Conservation (phyloP, 2,113 vertebrate species). For the Gadus chalcogrammus region DNA sequence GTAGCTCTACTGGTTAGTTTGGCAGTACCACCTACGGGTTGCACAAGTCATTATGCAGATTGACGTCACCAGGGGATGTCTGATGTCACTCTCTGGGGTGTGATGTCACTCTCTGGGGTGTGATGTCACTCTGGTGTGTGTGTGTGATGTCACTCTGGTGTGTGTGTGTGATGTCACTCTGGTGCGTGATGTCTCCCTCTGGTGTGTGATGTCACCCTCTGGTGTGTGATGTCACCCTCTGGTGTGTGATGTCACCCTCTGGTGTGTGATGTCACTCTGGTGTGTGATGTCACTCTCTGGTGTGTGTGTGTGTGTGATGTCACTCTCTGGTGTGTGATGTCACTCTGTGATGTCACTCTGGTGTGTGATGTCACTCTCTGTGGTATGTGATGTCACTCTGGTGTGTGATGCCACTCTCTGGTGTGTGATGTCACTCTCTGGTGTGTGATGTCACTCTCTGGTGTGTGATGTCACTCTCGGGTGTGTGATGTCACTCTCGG, state of each 20-base stretch:
- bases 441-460: not conserved
- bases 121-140: not conserved
- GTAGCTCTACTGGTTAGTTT: too few species aligned
- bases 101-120: not conserved
- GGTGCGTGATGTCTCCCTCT: not conserved
- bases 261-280: not conserved
- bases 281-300: not conserved
- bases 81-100: conserved; percentile 6
- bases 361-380: not conserved
- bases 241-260: too few species aligned
- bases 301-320: not conserved
- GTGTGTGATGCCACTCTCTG: not conserved
- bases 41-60: too few species aligned
- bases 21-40: too few species aligned
- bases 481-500: not conserved
- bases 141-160: not conserved
- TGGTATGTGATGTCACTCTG: not conserved
- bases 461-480: not conserved
- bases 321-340: conserved; percentile 11
- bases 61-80: too few species aligned
- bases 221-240: too few species aligned
- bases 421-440: conserved; percentile 8
- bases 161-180: not conserved
- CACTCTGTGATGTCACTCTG: too few species aligned
- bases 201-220: too few species aligned